Evolutionary conservation across 2,113 vertebrate genomes (phyloP).

Genomic region (Protobothrops flavoviridis): DNA sequence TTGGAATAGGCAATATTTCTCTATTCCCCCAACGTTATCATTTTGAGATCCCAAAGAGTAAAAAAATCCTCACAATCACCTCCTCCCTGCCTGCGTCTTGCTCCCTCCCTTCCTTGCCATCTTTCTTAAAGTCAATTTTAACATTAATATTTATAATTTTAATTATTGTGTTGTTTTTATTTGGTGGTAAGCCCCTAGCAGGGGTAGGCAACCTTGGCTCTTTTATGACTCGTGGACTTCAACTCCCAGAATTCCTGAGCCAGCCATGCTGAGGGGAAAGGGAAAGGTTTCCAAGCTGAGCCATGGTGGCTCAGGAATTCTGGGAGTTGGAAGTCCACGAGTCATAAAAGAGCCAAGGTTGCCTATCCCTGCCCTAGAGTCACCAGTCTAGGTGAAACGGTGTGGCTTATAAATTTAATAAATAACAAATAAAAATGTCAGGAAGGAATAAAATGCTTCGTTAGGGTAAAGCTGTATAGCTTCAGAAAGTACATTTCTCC

Average conservation of each 20-base stretch:
- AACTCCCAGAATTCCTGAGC: too few relatives aligned
- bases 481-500: background rate
- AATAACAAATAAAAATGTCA: background rate
- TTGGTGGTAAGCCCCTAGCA: background rate
- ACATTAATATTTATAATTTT: background rate
- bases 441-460: background rate
- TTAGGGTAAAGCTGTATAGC: background rate
- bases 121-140: background rate
- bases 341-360: too few relatives aligned
- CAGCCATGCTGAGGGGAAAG: too few relatives aligned
- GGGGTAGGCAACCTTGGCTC: too few relatives aligned
- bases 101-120: background rate
- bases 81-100: background rate
- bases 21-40: background rate
- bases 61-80: background rate
- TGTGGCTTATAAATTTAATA: background rate
- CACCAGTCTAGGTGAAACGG: background rate
- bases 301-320: too few relatives aligned
- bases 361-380: background rate
- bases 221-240: too few relatives aligned
- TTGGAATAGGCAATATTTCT: background rate
- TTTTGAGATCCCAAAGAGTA: background rate
- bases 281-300: too few relatives aligned
- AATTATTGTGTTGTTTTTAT: background rate
- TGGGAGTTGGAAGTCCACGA: too few relatives aligned